These are phyloP conservation scores for Vannuccia rotundouncinata DNA, from an alignment of 2,888 invertebrate species.

Conservation along the genomic window DNA sequence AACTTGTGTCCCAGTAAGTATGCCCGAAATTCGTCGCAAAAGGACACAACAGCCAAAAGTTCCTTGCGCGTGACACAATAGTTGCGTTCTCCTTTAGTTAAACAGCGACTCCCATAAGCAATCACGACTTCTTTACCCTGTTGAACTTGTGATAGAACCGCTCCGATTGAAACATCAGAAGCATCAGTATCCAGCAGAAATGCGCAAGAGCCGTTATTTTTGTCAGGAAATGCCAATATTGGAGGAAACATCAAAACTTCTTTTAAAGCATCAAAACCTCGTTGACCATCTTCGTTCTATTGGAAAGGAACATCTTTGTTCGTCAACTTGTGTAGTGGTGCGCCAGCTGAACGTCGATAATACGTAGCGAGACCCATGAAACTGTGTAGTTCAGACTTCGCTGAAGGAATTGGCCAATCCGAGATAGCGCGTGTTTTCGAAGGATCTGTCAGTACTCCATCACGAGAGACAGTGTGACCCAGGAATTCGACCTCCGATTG, in stretches of 20 bases:
- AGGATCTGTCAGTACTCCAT: constrained; percentile 4
- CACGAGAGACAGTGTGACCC: constrained; percentile 13
- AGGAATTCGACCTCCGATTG: constrained; percentile 31
- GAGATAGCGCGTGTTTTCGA: constrained; percentile 6
- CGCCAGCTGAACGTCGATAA: constrained; percentile 27
- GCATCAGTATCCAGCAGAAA: constrained; percentile 9
- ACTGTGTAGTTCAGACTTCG: constrained; percentile 9
- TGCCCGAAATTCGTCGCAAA: constrained; percentile 52
- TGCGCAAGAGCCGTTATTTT: not conserved
- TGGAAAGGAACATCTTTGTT: not conserved
- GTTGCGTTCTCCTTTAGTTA: not conserved
- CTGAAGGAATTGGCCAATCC: constrained; percentile 25
- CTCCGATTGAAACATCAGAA: not conserved
- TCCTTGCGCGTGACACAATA: constrained; percentile 39
- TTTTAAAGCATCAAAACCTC: not conserved
- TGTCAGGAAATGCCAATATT: constrained; percentile 7
- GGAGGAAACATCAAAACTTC: not conserved
- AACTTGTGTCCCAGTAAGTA: constrained; percentile 54
- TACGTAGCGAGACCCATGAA: constrained; percentile 29
- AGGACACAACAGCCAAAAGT: constrained; percentile 48
- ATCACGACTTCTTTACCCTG: constrained; percentile 8
- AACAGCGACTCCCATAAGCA: not conserved
- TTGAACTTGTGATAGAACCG: constrained; percentile 23
- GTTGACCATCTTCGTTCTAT: not conserved
- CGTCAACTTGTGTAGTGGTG: not conserved